Conservation (phyloP, 2,888 invertebrate species). For the Buathra laborator region DNA sequence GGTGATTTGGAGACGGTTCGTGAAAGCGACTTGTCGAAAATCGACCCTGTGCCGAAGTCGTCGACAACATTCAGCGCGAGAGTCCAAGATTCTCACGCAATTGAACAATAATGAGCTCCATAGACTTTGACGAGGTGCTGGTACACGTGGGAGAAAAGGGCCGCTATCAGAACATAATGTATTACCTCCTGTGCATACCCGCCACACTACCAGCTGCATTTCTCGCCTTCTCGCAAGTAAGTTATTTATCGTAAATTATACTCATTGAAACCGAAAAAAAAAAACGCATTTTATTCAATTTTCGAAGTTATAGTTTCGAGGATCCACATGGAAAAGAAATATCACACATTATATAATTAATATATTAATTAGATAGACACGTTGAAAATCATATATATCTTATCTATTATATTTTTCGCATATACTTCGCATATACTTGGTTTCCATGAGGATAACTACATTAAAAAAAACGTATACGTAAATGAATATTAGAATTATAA, state of each 20-base stretch:
- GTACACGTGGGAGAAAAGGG: slow-evolving; percentile 88
- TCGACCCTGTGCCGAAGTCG: slow-evolving; percentile 56
- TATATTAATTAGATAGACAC: too few species aligned
- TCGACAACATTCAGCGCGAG: slow-evolving; percentile 55
- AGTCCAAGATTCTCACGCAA: slow-evolving; percentile 60
- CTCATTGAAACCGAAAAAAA: background rate
- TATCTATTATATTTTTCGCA: too few species aligned
- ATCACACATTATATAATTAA: too few species aligned
- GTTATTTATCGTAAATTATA: background rate
- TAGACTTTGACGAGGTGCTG: slow-evolving; percentile 88
- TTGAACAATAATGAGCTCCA: slow-evolving; percentile 84
- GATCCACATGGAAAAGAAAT: too few species aligned
- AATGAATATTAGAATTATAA: too few species aligned
- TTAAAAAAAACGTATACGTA: too few species aligned
- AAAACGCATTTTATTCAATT: too few species aligned
- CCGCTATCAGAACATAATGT: slow-evolving; percentile 88
- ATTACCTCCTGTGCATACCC: slow-evolving; percentile 88
- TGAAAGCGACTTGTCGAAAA: slow-evolving; percentile 61
- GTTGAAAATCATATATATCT: too few species aligned
- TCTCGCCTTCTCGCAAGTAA: slow-evolving; percentile 89
- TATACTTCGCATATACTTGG: too few species aligned
- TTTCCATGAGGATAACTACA: too few species aligned
- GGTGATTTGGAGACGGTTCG: slow-evolving; percentile 63
- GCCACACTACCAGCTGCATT: slow-evolving; percentile 89
- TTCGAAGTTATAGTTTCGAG: too few species aligned